Conservation (phyloP, 2,113 vertebrate genomes). For the Syngnathus typhle region DNA sequence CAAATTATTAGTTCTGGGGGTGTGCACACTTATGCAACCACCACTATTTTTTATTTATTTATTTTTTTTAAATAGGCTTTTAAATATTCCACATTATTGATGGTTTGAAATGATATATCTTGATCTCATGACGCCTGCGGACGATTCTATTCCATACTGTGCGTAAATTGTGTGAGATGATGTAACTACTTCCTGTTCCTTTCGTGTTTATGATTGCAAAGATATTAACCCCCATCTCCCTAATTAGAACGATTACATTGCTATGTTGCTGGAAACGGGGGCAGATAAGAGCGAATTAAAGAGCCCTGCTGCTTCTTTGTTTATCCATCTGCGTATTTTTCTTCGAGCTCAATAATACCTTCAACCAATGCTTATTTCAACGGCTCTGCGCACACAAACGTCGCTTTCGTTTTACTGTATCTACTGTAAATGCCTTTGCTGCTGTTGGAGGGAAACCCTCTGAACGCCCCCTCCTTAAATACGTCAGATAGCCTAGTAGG, state of each 20-base stretch:
- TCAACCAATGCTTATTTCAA: slow-evolving; percentile 40
- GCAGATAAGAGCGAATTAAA: background rate
- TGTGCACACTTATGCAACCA: background rate
- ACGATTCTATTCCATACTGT: slow-evolving; percentile 10
- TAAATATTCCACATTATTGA: background rate
- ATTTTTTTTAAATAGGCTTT: background rate
- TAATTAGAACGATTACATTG: slow-evolving; percentile 42
- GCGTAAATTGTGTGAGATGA: slow-evolving; percentile 29
- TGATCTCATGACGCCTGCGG: slow-evolving; percentile 3
- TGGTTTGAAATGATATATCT: background rate
- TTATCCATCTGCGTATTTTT: slow-evolving; percentile 1
- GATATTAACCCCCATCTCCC: slow-evolving; percentile 27
- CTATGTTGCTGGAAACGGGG: slow-evolving; percentile 13
- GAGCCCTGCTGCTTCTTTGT: background rate
- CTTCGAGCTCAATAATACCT: slow-evolving; percentile 47
- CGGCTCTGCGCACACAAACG: slow-evolving; percentile 17
- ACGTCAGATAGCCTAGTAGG: slow-evolving; percentile 36
- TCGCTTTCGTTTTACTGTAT: slow-evolving; percentile 9
- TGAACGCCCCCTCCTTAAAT: slow-evolving; percentile 9
- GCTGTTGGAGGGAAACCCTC: slow-evolving; percentile 37
- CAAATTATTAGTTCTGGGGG: background rate
- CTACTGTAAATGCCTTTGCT: slow-evolving; percentile 4
- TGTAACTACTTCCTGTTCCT: slow-evolving; percentile 41
- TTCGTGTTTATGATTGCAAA: slow-evolving; percentile 32
- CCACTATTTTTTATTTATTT: background rate